Evolutionary conservation across 2,113 vertebrate genomes (phyloP).

Genomic region (Pelvicachromis taeniatus): DNA sequence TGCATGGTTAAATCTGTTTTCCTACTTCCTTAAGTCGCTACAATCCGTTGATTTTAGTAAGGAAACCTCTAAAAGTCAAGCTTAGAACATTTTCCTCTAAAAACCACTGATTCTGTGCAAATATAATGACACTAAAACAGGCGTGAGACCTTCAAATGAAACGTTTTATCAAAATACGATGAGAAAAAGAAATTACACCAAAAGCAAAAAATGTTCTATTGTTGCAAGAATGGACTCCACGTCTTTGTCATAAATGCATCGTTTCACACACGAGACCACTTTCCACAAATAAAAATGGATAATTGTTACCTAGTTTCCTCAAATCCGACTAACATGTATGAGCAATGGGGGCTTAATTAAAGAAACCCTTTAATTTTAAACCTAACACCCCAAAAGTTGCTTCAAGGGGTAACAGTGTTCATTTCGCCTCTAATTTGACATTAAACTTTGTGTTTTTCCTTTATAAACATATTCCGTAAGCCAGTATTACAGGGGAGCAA

Average conservation of each 20-base stretch:
- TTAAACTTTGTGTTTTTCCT: neutral
- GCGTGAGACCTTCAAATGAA: fast-evolving
- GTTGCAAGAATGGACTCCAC: too few species aligned
- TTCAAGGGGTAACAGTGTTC: neutral
- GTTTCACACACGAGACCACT: neutral
- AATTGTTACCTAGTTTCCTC: neutral
- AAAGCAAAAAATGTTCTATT: too few species aligned
- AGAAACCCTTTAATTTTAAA: neutral
- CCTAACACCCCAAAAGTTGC: neutral
- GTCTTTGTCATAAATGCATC: neutral
- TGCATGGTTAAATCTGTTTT: neutral
- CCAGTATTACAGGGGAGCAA: fast-evolving
- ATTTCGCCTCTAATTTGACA: neutral
- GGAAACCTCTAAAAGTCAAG: neutral
- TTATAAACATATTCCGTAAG: neutral
- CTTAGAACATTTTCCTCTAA: neutral
- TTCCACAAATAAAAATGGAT: neutral
- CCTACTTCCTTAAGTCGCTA: fast-evolving
- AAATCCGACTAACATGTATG: neutral
- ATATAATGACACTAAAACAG: fast-evolving
- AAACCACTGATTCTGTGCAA: neutral
- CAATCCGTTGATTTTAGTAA: neutral
- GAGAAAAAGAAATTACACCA: neutral
- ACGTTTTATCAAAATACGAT: neutral
- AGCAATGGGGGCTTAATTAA: neutral